Percentiles rank a stretch among this genome's conserved stretches.
Conservation (phyloP, 2,888 invertebrate genomes). For the Thera britannica region DNA sequence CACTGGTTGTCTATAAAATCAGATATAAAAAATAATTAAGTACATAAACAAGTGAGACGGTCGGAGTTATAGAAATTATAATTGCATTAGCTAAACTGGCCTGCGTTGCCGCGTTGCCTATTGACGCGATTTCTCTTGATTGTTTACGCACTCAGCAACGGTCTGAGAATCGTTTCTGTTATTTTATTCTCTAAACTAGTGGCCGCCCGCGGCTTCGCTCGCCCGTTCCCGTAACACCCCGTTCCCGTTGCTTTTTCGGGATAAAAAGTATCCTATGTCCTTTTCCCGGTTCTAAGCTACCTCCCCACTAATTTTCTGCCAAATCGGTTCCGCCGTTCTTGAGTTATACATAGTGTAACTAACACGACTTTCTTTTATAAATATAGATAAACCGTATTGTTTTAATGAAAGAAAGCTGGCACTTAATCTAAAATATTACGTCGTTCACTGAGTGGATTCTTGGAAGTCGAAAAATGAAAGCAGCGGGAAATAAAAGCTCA, state of each 20-base stretch:
- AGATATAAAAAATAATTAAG: background rate
- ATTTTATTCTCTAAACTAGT: constrained; percentile 16
- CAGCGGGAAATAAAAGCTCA: constrained; percentile 15
- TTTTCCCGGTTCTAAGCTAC: too few relatives aligned
- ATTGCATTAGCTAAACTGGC: constrained; percentile 13
- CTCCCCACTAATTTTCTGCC: too few relatives aligned
- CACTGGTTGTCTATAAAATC: too few relatives aligned
- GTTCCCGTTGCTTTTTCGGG: too few relatives aligned
- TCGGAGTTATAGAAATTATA: constrained; percentile 8
- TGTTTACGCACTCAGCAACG: constrained; percentile 17
- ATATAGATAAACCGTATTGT: constrained; percentile 15
- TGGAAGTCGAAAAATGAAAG: constrained; percentile 14
- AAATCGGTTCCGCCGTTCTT: too few relatives aligned
- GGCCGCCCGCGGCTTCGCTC: too few relatives aligned
- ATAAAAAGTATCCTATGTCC: too few relatives aligned
- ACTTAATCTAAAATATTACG: constrained; percentile 19
- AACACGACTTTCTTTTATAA: too few relatives aligned
- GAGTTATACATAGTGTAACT: too few relatives aligned
- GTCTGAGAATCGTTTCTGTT: constrained; percentile 18
- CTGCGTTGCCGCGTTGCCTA: constrained; percentile 9
- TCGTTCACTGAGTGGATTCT: constrained; percentile 10
- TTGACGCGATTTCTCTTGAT: constrained; percentile 22
- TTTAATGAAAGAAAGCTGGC: constrained; percentile 24
- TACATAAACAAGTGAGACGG: background rate
- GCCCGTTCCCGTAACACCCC: too few relatives aligned